Base-by-base conservation (phyloP, 2,888 invertebrate species). In the Noctua comes region DNA sequence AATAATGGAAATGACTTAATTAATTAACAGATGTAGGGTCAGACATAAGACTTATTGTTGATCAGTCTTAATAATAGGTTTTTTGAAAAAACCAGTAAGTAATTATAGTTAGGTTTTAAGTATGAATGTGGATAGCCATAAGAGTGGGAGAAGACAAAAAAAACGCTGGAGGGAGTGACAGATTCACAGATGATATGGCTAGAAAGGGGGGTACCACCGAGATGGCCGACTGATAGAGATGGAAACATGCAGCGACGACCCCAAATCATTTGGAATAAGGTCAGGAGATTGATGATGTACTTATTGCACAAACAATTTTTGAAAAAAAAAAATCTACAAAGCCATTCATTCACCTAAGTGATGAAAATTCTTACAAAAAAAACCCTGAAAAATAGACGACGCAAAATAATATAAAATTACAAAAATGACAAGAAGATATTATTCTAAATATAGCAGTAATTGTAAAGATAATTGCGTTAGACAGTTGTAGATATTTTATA, bases 1-100 rank as follows among this genome's bases (percentile, higher is more conserved):
- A 65, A 59, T 73, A 65, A 76, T 71, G 27, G 27, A 68, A 36
- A 80, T 69, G 31, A 73, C n/a, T 59, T 84, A 66, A 84, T 77
- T 74, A 36, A 36, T 70, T 78, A 72, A 69, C n/a, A 62, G 64
- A 71, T 64, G 27, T n/a, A 8, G 11, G 16, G 66, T 40, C 54
- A 31, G 62, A 65, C 43, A 27, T 46, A 51, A 48, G 46, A 36
- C 2, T 36, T 62, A 48, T 62, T 59, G 18, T n/a, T 51, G 6
- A 36, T 27, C 16, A 16, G 21, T 65, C 18, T 24, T 13, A 31
- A 40, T 72, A n/a, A 40, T 48, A 70, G 70, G 2, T 73, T 36
- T 36, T 36, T 0, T 5, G 5, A 36, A 36, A 5, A 36, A 36
- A 36, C 4, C 4, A 36, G 5, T 5, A 36, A 36, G 36, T 8